These are phyloP conservation scores for Thripadectes ignobilis DNA, from an alignment of 2,797 vertebrate genomes.

Conservation along the genomic window DNA sequence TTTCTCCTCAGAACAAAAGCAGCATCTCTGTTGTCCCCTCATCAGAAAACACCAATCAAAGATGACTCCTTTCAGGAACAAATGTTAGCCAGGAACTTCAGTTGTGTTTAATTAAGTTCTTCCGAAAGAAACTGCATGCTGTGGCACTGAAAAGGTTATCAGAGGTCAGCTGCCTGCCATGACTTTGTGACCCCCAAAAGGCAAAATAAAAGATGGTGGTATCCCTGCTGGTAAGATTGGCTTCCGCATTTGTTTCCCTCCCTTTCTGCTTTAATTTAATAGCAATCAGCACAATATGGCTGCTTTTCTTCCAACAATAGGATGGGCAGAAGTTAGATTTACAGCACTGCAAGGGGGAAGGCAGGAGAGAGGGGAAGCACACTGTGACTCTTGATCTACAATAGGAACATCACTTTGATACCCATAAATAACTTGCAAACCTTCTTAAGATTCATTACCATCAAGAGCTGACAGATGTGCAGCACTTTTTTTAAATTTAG, in stretches of 20 bases:
- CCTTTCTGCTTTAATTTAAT: slow-evolving; percentile 94
- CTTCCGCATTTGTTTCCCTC: slow-evolving; percentile 77
- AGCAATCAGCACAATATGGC: slow-evolving; percentile 93
- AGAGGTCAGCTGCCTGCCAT: slow-evolving; percentile 88
- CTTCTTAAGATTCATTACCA: slow-evolving; percentile 90
- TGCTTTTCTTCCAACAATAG: slow-evolving; percentile 83
- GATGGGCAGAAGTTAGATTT: slow-evolving; percentile 85
- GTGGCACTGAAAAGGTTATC: slow-evolving; percentile 82
- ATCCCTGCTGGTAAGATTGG: slow-evolving; percentile 86
- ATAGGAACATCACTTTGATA: slow-evolving; percentile 84
- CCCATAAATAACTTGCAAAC: slow-evolving; percentile 80
- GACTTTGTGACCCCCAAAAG: slow-evolving; percentile 93
- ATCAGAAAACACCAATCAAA: slow-evolving; percentile 80
- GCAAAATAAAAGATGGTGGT: slow-evolving; percentile 82
- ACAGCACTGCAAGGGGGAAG: slow-evolving; percentile 80
- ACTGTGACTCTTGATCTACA: slow-evolving; percentile 76
- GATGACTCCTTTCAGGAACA: slow-evolving; percentile 81
- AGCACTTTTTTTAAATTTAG: slow-evolving; percentile 68
- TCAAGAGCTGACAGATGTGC: slow-evolving; percentile 86
- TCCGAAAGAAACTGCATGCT: slow-evolving; percentile 80
- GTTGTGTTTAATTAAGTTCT: slow-evolving; percentile 94
- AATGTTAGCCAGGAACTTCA: slow-evolving; percentile 89
- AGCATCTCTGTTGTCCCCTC: slow-evolving; percentile 74
- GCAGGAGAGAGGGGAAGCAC: slow-evolving; percentile 75
- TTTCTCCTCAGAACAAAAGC: slow-evolving; percentile 77